Percentiles rank a stretch among this genome's conserved stretches.
Conservation (phyloP, 2,797 vertebrate species). For the Psittacula echo region DNA sequence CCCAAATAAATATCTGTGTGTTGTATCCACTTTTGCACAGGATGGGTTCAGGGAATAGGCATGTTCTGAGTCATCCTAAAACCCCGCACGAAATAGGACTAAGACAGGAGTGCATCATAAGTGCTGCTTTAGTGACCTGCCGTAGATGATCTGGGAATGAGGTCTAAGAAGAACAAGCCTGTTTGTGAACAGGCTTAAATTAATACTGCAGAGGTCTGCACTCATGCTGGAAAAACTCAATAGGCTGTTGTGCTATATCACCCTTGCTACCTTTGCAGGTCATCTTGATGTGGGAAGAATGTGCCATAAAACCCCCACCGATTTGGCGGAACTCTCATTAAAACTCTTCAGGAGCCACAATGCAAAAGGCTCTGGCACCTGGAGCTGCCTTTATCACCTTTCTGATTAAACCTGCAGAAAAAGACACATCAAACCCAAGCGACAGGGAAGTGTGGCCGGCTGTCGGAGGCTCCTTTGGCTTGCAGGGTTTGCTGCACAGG, state of each 20-base stretch:
- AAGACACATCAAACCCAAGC: neutral
- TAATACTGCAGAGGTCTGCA: neutral
- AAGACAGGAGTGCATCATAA: neutral
- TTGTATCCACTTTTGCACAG: neutral
- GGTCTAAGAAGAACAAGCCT: neutral
- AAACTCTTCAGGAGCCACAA: neutral
- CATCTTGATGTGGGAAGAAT: neutral
- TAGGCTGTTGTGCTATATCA: neutral
- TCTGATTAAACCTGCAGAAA: neutral
- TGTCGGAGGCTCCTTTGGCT: neutral
- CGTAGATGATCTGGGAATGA: fast-evolving
- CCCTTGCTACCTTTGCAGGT: neutral
- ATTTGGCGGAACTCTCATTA: neutral
- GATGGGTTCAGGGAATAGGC: neutral
- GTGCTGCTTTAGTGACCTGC: neutral
- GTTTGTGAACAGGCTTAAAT: neutral
- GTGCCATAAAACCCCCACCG: neutral
- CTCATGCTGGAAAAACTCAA: neutral
- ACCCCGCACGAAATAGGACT: neutral
- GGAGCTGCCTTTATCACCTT: neutral
- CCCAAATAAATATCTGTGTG: neutral
- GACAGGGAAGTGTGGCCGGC: neutral
- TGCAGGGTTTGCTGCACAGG: fast-evolving
- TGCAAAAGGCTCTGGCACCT: neutral
- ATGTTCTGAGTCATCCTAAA: neutral